A percentile compares a stretch with the other conserved stretches of the same genome.
These are phyloP conservation scores for Columba guinea DNA, from an alignment of 2,797 vertebrate species.

Conservation along the genomic window DNA sequence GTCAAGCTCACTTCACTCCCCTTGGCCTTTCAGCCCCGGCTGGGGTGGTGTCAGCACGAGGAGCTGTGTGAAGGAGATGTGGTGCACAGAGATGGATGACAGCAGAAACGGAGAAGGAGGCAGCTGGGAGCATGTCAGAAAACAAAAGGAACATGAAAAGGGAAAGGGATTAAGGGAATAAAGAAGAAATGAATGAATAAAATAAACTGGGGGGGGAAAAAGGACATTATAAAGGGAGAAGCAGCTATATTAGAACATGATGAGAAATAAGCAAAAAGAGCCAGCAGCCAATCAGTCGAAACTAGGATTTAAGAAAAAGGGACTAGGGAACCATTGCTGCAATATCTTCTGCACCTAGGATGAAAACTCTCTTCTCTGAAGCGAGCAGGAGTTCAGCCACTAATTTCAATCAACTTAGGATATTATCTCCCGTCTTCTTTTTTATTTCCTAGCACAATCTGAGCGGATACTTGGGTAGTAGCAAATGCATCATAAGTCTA, in stretches of 20 bases:
- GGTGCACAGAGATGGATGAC: background rate
- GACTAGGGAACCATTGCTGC: background rate
- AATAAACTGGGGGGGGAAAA: rapidly evolving
- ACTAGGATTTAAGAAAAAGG: background rate
- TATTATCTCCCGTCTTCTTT: background rate
- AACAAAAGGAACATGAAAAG: background rate
- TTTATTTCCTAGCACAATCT: background rate
- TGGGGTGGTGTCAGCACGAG: background rate
- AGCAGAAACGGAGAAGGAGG: background rate
- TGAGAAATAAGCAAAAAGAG: background rate
- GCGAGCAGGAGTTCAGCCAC: background rate
- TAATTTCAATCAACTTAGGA: background rate
- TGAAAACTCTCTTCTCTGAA: background rate
- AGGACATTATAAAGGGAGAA: background rate
- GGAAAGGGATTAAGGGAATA: background rate
- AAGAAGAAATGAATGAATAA: background rate
- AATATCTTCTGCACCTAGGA: background rate
- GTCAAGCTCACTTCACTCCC: background rate
- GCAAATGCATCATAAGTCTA: background rate
- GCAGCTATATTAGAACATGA: background rate
- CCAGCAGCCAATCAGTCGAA: background rate
- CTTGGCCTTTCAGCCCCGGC: background rate
- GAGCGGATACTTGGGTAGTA: background rate
- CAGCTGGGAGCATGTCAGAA: background rate
- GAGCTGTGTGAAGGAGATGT: background rate